phyloP scores from a whole-genome alignment of 2,113 vertebrate species.

The Paratilapia polleni region DNA sequence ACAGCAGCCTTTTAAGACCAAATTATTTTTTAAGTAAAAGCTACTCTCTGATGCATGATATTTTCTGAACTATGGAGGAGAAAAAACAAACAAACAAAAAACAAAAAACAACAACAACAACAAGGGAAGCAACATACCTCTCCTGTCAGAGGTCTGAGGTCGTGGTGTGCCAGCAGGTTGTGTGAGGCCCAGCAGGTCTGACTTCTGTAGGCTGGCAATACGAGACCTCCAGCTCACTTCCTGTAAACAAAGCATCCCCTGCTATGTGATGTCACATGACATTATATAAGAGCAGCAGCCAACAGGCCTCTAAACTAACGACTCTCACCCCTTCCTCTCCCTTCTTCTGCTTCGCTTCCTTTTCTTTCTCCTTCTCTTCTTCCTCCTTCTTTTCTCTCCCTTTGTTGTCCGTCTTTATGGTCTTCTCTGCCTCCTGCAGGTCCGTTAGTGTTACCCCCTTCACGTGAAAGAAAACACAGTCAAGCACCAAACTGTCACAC shows the following conservation, averaged over 20 bases:
- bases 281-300: constrained; percentile 20
- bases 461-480: neutral
- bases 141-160: constrained; percentile 67
- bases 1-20: constrained; percentile 19
- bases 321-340: constrained; percentile 80
- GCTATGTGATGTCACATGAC: constrained; percentile 25
- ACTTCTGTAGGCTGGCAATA: constrained; percentile 86
- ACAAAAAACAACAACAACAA: no score
- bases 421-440: constrained; percentile 86
- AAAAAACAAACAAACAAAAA: neutral
- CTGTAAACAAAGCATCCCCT: constrained; percentile 60
- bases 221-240: constrained; percentile 87
- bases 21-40: constrained; percentile 5
- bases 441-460: constrained; percentile 87
- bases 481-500: neutral
- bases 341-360: constrained; percentile 77
- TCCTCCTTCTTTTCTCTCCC: constrained; percentile 73
- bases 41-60: neutral
- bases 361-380: constrained; percentile 75
- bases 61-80: neutral
- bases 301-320: neutral
- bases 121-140: constrained; percentile 52
- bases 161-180: constrained; percentile 79
- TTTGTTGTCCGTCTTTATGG: constrained; percentile 77
- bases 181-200: constrained; percentile 84